A percentile compares a stretch with the other conserved stretches of the same genome.
These are phyloP conservation scores for Discoglossus pictus DNA, from an alignment of 2,797 vertebrate species.

Conservation along the genomic window DNA sequence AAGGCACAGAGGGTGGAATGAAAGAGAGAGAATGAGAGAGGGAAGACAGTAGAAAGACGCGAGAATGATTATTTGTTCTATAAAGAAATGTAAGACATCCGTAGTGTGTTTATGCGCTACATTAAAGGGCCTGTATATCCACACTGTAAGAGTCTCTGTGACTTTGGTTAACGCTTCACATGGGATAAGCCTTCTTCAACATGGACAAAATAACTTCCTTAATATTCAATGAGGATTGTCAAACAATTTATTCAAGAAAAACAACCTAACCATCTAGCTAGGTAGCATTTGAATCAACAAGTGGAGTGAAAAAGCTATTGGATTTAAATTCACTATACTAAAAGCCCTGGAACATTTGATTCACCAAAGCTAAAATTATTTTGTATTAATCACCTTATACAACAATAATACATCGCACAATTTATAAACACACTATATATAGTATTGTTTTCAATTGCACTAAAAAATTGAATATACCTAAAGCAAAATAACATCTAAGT, in stretches of 20 bases:
- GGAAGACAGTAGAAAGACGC: no score
- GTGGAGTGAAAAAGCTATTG: slow-evolving; percentile 80
- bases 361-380: slow-evolving; percentile 68
- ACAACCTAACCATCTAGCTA: slow-evolving; percentile 89
- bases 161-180: slow-evolving; percentile 88
- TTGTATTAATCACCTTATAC: no score
- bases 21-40: no score
- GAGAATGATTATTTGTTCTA: slow-evolving; percentile 81
- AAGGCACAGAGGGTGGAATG: no score
- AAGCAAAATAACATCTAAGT: no score
- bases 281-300: slow-evolving; percentile 86
- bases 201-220: slow-evolving; percentile 86
- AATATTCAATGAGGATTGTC: slow-evolving; percentile 87
- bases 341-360: slow-evolving; percentile 87
- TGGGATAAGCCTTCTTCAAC: slow-evolving; percentile 82
- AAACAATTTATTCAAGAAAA: slow-evolving; percentile 90
- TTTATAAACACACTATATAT: no score
- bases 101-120: slow-evolving; percentile 81
- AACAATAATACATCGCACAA: no score
- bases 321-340: slow-evolving; percentile 88
- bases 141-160: slow-evolving; percentile 72
- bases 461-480: no score
- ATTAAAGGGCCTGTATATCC: slow-evolving; percentile 79
- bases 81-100: slow-evolving; percentile 73
- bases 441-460: no score